phyloP scores from a whole-genome alignment of 1,140 invertebrate species.

The Ganaspis sp. region DNA sequence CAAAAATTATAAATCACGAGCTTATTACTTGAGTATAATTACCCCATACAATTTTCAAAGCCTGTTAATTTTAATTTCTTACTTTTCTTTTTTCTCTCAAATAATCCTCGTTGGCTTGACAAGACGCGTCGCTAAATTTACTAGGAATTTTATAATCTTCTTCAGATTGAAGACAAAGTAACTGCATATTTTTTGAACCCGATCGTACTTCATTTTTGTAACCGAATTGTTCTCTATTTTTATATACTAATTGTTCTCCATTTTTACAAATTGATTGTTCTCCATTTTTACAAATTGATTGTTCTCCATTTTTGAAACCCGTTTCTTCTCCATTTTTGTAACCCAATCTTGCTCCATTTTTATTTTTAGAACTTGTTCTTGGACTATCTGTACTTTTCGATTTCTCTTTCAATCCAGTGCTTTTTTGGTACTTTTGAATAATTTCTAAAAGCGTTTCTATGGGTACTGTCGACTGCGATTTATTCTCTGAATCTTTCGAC shows the following conservation, averaged over 20 bases:
- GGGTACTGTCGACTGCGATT: constrained; percentile 36
- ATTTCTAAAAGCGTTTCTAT: constrained; percentile 51
- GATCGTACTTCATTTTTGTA: constrained; percentile 20
- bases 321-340: constrained; percentile 18
- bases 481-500: constrained; percentile 25
- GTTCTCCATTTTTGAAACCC: constrained; percentile 57
- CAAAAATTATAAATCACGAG: neutral
- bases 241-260: no score
- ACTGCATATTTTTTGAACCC: constrained; percentile 59
- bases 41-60: no score
- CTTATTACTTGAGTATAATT: no score
- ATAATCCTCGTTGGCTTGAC: constrained; percentile 56
- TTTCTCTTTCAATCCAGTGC: constrained; percentile 1
- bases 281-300: no score
- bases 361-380: constrained; percentile 6
- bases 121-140: constrained; percentile 56
- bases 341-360: constrained; percentile 30
- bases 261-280: no score
- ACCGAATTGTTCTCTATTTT: constrained; percentile 29
- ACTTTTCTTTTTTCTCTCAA: constrained; percentile 7
- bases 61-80: neutral
- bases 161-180: constrained; percentile 56
- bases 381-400: neutral
- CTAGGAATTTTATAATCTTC: constrained; percentile 44
- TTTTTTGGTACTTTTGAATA: constrained; percentile 51